Conservation (phyloP, 2,113 vertebrate genomes). For the Notothenia coriiceps region DNA sequence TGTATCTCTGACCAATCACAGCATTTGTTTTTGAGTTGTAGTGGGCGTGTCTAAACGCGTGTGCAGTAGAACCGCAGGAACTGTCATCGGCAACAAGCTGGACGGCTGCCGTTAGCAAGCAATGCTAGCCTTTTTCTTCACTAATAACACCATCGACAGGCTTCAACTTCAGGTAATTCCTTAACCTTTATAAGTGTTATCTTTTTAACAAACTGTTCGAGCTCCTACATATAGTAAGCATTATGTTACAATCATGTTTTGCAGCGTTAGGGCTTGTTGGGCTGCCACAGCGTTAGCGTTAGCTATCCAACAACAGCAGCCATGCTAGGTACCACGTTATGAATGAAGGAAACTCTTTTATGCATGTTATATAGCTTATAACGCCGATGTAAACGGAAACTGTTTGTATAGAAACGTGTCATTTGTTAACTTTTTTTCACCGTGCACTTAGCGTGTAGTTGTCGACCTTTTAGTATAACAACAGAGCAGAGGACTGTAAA, state of each 20-base stretch:
- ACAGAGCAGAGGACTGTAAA: background rate
- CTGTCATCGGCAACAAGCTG: slow-evolving; percentile 64
- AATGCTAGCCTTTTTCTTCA: slow-evolving; percentile 59
- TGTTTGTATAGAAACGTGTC: background rate
- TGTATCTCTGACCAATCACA: slow-evolving; percentile 73
- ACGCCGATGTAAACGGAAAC: background rate
- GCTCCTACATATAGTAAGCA: fast-evolving
- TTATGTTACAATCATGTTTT: background rate
- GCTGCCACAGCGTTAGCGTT: slow-evolving; percentile 17
- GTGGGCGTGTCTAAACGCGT: slow-evolving; percentile 79
- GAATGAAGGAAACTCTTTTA: background rate
- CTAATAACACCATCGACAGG: slow-evolving; percentile 36
- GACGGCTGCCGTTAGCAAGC: slow-evolving; percentile 43
- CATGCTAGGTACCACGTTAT: slow-evolving; percentile 46
- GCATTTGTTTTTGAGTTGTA: slow-evolving; percentile 83
- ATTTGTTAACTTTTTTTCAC: background rate
- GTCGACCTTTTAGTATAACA: background rate
- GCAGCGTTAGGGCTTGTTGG: background rate
- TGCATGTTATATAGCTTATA: background rate
- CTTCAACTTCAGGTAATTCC: slow-evolving; percentile 64
- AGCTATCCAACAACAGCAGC: slow-evolving; percentile 45
- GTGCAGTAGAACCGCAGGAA: slow-evolving; percentile 56
- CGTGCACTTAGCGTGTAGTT: background rate
- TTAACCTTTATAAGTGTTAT: background rate
- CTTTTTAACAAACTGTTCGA: background rate